Evolutionary conservation across 2,888 invertebrate genomes (phyloP), one percentile per base, ranked within the genome.

Genomic region (Listrodromus nycthemerus): DNA sequence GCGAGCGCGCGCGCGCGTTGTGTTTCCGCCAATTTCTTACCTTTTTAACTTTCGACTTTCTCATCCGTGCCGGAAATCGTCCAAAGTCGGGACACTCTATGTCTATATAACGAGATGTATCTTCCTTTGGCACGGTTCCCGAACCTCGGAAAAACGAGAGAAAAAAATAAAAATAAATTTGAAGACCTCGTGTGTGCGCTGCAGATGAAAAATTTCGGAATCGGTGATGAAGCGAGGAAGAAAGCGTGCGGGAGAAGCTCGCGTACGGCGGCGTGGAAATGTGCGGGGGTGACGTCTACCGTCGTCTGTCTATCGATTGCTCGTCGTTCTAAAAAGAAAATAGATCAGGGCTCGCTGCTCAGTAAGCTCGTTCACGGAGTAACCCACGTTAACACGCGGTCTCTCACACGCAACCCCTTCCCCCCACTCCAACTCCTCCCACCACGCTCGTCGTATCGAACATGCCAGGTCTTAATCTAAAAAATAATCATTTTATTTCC

Each of bases 311-410:
- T 87, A 88, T 88, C 86, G 87, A 88, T 87, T 88, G 84, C 81
- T 82, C 82, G 66, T 78, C 83, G 85, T 80, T 86, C 83, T 85
- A 86, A 85, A 88, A 88, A 86, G 87, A 88, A 87, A 87, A 89
- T 88, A 87, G 87, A 89, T 89, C 87, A 86, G 84, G 86, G 86
- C 82, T 84, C 63, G 50, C 33, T 67, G 50, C 33, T 66, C 27
- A 50, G 50, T 48, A 63, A 66, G 55, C 66, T 52, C 27, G 67
- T 77, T 80, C 71, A 61, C 67, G 30, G 58, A 61, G 63, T 80
- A 45, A 61, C 78, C 73, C 82, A 52, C 67, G 66, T 82, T 78
- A 45, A 80, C 76, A 76, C 66, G 65, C 66, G 70, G 65, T 58
- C 83, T 83, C 83, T 61, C 75, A 70, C 55, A 55, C 55, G 55